Evolutionary conservation across 2,113 vertebrate genomes (phyloP).

Genomic region (Chaenogobius annularis): DNA sequence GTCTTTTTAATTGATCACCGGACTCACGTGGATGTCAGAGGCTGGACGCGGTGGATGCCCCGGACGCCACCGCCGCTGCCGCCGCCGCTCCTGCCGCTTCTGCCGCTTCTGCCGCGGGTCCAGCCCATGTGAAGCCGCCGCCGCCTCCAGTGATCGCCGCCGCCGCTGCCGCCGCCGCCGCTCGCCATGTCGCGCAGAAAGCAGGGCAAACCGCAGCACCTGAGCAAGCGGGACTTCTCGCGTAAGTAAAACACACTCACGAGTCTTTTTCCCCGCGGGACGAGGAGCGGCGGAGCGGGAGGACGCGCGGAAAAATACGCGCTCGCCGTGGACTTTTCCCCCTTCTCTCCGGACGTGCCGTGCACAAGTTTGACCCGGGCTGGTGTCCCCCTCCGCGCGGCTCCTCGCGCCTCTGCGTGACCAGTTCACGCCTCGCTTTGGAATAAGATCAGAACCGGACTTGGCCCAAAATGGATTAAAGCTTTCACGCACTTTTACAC

Average conservation of each 20-base stretch:
- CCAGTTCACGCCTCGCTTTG: neutral
- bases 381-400: neutral
- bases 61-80: conserved; percentile 95
- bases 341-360: neutral
- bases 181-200: conserved; percentile 99
- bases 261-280: neutral
- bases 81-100: conserved; percentile 95
- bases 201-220: conserved; percentile 99
- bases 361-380: neutral
- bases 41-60: conserved; percentile 92
- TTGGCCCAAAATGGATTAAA: neutral
- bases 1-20: conserved; percentile 98
- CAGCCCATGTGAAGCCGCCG: conserved; percentile 89
- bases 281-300: neutral
- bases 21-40: conserved; percentile 89
- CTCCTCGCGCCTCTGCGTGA: neutral
- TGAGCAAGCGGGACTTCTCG: conserved; percentile 99
- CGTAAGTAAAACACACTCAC: conserved; percentile 86
- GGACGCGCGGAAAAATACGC: neutral
- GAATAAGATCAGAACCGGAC: neutral
- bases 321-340: neutral
- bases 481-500: neutral
- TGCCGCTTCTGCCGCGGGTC: conserved; percentile 87
- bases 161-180: conserved; percentile 83
- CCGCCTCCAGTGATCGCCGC: conserved; percentile 70